Percentiles rank a stretch among this genome's conserved stretches.
phyloP scores from a whole-genome alignment of 53 echinoderm and acorn worm genomes.

The Temnopleurus reevesii region DNA sequence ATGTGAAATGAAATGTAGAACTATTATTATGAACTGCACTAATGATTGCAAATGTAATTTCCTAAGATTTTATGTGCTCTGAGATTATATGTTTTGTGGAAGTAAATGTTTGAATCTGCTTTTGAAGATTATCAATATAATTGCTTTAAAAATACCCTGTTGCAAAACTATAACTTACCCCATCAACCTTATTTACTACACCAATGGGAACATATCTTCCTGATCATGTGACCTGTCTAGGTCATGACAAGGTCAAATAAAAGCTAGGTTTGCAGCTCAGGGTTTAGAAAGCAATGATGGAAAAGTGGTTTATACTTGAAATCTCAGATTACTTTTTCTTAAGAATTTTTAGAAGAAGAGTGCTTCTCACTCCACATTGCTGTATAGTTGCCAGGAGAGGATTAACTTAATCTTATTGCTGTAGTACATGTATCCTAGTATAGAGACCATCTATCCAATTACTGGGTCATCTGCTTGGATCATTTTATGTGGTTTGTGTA shows the following conservation, averaged over 20 bases:
- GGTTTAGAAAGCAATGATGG: not conserved
- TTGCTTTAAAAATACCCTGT: not conserved
- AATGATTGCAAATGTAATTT: no score
- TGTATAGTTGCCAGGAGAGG: no score
- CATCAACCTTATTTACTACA: not conserved
- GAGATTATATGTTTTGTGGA: not conserved
- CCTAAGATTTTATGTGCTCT: no score
- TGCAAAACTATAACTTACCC: not conserved
- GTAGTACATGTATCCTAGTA: no score
- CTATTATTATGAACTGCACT: no score
- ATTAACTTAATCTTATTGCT: no score
- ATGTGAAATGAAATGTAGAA: no score
- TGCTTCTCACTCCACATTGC: not conserved
- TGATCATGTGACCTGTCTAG: not conserved
- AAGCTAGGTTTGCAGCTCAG: not conserved
- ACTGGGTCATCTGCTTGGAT: no score
- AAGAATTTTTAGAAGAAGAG: not conserved
- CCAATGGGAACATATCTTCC: not conserved
- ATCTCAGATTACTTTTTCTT: not conserved
- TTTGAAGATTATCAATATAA: not conserved
- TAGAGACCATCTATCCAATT: no score
- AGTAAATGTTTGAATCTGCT: not conserved
- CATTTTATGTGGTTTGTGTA: no score
- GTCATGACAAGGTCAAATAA: constrained; percentile 28
- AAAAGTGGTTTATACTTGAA: not conserved